phyloP scores from a whole-genome alignment of 2,797 vertebrate species.

The Taenioides sp. region DNA sequence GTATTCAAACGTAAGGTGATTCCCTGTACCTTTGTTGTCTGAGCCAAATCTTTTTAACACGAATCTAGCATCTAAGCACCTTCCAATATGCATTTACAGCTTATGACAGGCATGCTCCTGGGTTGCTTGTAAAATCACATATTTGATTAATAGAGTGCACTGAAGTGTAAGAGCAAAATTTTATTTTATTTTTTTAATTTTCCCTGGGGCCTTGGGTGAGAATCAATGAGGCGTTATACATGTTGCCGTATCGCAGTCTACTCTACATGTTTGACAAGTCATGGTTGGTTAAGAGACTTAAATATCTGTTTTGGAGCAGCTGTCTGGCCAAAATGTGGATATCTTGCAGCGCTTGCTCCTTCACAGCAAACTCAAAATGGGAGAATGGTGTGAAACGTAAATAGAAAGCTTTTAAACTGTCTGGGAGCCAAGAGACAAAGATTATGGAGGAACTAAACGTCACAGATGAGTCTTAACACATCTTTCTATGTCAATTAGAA shows the following conservation, averaged over 20 bases:
- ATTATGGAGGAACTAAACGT: constrained; percentile 67
- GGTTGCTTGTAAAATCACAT: constrained; percentile 51
- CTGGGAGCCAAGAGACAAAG: constrained; percentile 70
- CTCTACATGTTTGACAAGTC: constrained; percentile 68
- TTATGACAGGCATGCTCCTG: constrained; percentile 58
- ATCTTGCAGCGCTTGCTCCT: constrained; percentile 39
- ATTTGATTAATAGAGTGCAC: constrained; percentile 61
- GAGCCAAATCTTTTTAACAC: constrained; percentile 55
- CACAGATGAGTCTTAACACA: constrained; percentile 30
- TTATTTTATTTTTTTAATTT: constrained; percentile 24
- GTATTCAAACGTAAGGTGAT: constrained; percentile 37
- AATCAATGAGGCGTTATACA: constrained; percentile 72
- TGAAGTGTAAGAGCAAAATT: constrained; percentile 43
- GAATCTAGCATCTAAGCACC: constrained; percentile 48
- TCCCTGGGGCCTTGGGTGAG: constrained; percentile 46
- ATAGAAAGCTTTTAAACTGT: constrained; percentile 86
- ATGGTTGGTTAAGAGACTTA: constrained; percentile 70
- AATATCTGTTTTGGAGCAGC: constrained; percentile 69
- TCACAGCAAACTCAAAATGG: constrained; percentile 53
- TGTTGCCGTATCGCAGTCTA: constrained; percentile 52
- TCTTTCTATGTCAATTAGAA: constrained; percentile 40
- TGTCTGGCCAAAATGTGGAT: constrained; percentile 61
- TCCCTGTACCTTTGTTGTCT: constrained; percentile 46
- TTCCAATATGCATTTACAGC: constrained; percentile 49
- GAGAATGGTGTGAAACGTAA: constrained; percentile 78